Evolutionary conservation across 1,140 invertebrate genomes (phyloP).

Genomic region (Caenorhabditis tropicalis): DNA sequence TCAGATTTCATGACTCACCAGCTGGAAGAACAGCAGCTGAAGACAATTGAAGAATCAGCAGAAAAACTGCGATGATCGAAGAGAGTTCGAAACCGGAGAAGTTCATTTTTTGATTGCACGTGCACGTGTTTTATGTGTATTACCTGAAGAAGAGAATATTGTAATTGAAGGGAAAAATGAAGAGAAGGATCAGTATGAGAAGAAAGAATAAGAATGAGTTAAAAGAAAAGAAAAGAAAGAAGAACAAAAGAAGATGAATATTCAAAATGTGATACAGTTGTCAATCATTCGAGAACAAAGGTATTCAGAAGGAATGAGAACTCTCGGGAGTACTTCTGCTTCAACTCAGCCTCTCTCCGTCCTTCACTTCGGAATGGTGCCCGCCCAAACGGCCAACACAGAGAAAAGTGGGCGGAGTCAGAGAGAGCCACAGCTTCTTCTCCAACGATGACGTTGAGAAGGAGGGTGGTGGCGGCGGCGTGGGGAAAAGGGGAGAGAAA

Average conservation of each 20-base stretch:
- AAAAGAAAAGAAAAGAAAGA: not conserved
- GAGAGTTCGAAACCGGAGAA: slow-evolving; percentile 34
- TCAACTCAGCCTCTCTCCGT: not conserved
- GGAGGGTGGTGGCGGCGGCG: not conserved
- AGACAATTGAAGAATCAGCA: slow-evolving; percentile 4
- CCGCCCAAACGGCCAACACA: not conserved
- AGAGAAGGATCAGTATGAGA: not conserved
- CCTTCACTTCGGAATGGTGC: slow-evolving; percentile 2
- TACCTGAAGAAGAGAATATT: not conserved
- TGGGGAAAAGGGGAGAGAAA: not conserved
- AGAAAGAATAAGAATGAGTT: not conserved
- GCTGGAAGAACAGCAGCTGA: slow-evolving; percentile 18
- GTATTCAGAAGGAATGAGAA: slow-evolving; percentile 12
- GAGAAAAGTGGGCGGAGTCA: slow-evolving; percentile 5
- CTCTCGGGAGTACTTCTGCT: slow-evolving; percentile 5
- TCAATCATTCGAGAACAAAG: not conserved
- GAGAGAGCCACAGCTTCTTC: not conserved
- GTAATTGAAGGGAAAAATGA: not conserved
- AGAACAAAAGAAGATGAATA: not conserved
- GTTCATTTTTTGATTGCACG: not conserved
- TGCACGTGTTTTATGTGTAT: slow-evolving; percentile 29
- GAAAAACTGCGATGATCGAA: slow-evolving; percentile 9
- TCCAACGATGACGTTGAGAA: slow-evolving; percentile 6
- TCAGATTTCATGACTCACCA: not conserved
- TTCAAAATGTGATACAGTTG: not conserved